These are phyloP conservation scores for Lysandra bellargus DNA, from an alignment of 2,888 invertebrate species.

Conservation along the genomic window DNA sequence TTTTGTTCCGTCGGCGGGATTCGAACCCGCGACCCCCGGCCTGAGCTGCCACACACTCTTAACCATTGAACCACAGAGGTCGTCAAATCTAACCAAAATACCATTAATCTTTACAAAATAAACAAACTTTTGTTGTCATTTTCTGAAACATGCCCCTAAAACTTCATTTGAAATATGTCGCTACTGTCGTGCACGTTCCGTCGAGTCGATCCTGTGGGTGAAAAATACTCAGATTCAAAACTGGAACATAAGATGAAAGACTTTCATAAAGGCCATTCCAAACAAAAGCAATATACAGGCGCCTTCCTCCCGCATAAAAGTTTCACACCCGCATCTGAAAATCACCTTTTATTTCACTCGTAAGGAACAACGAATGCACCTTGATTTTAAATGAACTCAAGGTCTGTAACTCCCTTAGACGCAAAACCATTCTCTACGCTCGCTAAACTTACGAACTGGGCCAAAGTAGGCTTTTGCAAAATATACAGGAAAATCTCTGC, in stretches of 20 bases:
- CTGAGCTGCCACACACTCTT: too few species aligned
- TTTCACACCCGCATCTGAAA: background rate
- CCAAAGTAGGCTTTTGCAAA: slow-evolving; percentile 74
- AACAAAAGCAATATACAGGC: background rate
- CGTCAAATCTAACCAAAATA: too few species aligned
- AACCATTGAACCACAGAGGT: too few species aligned
- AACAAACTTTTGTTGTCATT: too few species aligned
- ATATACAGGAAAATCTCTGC: slow-evolving; percentile 64
- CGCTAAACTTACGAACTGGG: slow-evolving; percentile 75
- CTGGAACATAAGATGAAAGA: background rate
- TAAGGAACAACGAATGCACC: slow-evolving; percentile 35
- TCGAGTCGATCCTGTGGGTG: too few species aligned
- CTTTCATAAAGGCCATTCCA: background rate
- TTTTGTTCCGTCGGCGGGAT: too few species aligned
- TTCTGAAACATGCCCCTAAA: too few species aligned
- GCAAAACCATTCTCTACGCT: slow-evolving; percentile 71
- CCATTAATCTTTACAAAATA: too few species aligned
- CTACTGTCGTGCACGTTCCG: too few species aligned
- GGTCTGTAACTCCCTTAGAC: slow-evolving; percentile 67
- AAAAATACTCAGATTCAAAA: background rate
- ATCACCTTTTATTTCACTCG: slow-evolving; percentile 22
- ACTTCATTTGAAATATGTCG: too few species aligned
- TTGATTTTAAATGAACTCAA: slow-evolving; percentile 46
- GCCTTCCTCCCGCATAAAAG: slow-evolving; percentile 3
- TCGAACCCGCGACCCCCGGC: too few species aligned